These are phyloP conservation scores for Mus musculus DNA, from an alignment of 2,113 vertebrate species.

Conservation along the genomic window GRCm39 chr6:101359501-101360000, in stretches of 20 bases:
- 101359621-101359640: constrained; percentile 20
- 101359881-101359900: not conserved
- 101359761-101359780: not conserved
- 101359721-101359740: not conserved
- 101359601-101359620: constrained; percentile 30
- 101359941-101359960: not conserved
- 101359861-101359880: constrained; percentile 11
- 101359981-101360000: constrained; percentile 30
- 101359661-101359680: constrained; percentile 47
- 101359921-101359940: constrained; percentile 16
- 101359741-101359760: constrained; percentile 17
- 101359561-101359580: constrained; percentile 2
- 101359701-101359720: constrained; percentile 26
- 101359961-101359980: constrained; percentile 62
- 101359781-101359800: not conserved
- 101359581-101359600: constrained; percentile 50
- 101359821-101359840: not conserved
- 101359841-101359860: not conserved
- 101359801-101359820: constrained; percentile 21
- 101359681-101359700: constrained; percentile 48
- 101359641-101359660: constrained; percentile 36
- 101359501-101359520: not conserved
- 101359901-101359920: not conserved
- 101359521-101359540: not conserved
- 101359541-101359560: not conserved